These are phyloP conservation scores for Melanchra persicariae DNA, from an alignment of 2,888 invertebrate species.

Conservation along the genomic window DNA sequence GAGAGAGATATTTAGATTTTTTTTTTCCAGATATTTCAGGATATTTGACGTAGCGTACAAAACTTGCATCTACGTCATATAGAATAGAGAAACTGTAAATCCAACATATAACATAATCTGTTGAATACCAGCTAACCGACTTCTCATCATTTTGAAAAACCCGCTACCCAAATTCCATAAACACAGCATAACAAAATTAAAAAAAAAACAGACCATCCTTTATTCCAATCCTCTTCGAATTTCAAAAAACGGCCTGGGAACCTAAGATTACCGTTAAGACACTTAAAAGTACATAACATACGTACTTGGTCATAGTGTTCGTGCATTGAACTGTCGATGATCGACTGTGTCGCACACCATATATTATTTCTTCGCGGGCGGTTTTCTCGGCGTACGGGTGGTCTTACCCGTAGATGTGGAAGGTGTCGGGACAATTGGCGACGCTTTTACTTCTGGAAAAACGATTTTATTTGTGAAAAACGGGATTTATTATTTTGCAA, in stretches of 20 bases:
- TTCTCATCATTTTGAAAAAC: constrained; percentile 5
- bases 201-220: constrained; percentile 46
- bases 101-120: neutral
- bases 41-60: constrained; percentile 7
- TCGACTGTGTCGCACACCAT: constrained; percentile 49
- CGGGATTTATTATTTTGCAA: neutral
- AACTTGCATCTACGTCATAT: constrained; percentile 24
- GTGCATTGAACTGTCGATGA: constrained; percentile 55
- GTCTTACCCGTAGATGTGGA: constrained; percentile 88
- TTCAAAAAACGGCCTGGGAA: constrained; percentile 55
- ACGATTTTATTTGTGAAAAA: neutral
- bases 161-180: constrained; percentile 40
- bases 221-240: constrained; percentile 49
- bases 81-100: neutral
- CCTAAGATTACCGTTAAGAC: constrained; percentile 67
- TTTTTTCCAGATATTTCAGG: too few species aligned
- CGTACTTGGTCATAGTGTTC: constrained; percentile 68
- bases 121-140: neutral
- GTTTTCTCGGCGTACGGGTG: constrained; percentile 86
- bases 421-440: constrained; percentile 83
- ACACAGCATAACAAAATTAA: constrained; percentile 39
- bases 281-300: constrained; percentile 65
- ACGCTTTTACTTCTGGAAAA: constrained; percentile 79
- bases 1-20: too few species aligned
- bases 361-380: constrained; percentile 87